Percentiles rank a stretch among this genome's conserved stretches.
These are phyloP conservation scores for Scyliorhinus canicula DNA, from an alignment of 2,797 vertebrate genomes.

Conservation along the genomic window DNA sequence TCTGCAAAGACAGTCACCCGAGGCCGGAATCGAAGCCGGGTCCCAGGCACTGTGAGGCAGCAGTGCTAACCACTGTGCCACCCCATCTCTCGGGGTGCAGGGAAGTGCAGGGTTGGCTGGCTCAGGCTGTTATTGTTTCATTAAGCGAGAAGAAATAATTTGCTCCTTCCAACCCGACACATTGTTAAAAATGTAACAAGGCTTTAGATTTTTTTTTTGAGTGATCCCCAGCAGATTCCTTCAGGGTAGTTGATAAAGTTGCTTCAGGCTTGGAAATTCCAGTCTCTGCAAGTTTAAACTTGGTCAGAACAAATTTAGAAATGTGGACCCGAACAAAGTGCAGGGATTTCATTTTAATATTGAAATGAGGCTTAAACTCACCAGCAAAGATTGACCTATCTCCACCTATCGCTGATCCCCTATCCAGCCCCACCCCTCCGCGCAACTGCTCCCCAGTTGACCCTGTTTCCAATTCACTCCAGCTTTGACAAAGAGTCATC, in stretches of 20 bases:
- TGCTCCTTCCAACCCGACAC: background rate
- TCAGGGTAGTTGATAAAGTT: background rate
- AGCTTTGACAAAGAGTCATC: too few relatives aligned
- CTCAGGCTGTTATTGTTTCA: background rate
- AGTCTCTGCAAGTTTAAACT: background rate
- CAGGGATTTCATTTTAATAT: background rate
- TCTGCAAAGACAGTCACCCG: too few relatives aligned
- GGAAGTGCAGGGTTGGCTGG: background rate
- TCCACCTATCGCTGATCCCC: too few relatives aligned
- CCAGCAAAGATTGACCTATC: background rate
- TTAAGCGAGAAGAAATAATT: background rate
- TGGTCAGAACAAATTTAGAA: background rate
- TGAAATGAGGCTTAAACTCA: background rate
- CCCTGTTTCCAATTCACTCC: too few relatives aligned
- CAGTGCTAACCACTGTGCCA: too few relatives aligned
- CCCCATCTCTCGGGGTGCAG: background rate
- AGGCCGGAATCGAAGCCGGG: too few relatives aligned
- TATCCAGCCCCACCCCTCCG: too few relatives aligned
- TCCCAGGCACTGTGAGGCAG: too few relatives aligned
- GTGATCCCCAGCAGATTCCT: background rate
- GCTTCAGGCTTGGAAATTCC: background rate
- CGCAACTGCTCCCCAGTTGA: too few relatives aligned
- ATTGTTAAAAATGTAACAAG: background rate
- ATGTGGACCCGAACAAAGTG: background rate
- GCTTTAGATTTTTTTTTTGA: too few relatives aligned